Evolutionary conservation across 1,140 invertebrate species (phyloP), one percentile per base, ranked within the genome.

Genomic region (Temnothorax curvispinosus): DNA sequence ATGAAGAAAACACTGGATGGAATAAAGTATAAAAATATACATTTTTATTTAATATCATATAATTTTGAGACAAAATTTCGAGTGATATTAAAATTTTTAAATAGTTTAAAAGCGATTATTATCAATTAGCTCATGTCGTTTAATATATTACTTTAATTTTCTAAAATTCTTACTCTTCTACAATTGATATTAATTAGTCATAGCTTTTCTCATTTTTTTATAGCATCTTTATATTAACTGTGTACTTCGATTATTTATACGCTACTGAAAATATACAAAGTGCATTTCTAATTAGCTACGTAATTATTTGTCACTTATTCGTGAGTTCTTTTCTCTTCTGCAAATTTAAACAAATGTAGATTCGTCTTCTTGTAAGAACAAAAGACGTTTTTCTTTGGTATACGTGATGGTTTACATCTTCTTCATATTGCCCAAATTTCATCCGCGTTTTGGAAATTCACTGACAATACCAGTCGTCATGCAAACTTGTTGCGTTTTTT

Each of bases 401-500:
- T 67, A 67, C 4, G 8, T 27, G n/a, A 71, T 21, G 27, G 1
- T 15, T 74, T 47, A 4, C 67, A 74, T 74, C n/a, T 13, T 4
- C 11, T 35, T 72, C 47, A 21, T 7, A 27, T 35, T 15, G 27
- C 50, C 62, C 74, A 75, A 74, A 60, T 82, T 74, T 21, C 50
- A 58, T 72, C 11, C 2, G 69, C 41, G 13, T 60, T 84, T 56
- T n/a, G 6, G n/a, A 84, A 74, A 38, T 74, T 7, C 32, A 4
- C 27, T 21, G 21, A 27, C 18, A 0, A 18, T 32, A 56, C 21
- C 38, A 44, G 35, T 35, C 47, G 7, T 67, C 15, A 47, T 21
- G 85, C 77, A 64, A 87, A 69, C 62, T 77, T 18, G 5, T 52
- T 71, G 13, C 35, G 15, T 9, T 54, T 50, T 32, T 69, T 50